Percentiles rank a stretch among this genome's conserved stretches.
phyloP scores from a whole-genome alignment of 2,113 vertebrate species.

The Entomyzon cyanotis region DNA sequence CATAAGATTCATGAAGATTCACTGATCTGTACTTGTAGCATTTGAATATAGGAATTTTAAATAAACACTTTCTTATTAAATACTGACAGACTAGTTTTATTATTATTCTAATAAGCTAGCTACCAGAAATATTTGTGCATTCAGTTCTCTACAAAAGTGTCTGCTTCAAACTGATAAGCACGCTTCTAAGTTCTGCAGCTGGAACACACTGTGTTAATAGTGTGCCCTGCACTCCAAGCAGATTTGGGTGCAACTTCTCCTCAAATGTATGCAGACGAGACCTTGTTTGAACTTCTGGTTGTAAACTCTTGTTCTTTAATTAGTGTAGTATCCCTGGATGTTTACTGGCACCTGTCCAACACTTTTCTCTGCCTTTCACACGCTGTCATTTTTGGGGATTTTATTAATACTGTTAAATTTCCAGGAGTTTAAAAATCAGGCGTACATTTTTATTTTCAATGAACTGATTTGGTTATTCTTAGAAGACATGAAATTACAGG shows the following conservation, averaged over 20 bases:
- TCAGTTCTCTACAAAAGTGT: not conserved
- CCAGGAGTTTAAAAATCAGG: not conserved
- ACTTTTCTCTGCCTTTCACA: not conserved
- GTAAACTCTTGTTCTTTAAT: constrained; percentile 12
- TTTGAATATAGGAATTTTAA: not conserved
- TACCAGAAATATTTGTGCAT: not conserved
- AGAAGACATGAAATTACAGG: not conserved
- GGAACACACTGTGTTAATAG: not conserved
- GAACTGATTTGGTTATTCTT: not conserved
- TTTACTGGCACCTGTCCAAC: not conserved
- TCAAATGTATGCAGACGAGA: constrained; percentile 5
- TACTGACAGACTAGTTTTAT: not conserved
- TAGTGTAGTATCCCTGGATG: not conserved
- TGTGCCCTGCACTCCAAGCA: not conserved
- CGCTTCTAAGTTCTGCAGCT: not conserved
- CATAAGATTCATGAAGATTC: not conserved
- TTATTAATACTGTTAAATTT: not conserved
- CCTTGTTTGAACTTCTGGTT: not conserved
- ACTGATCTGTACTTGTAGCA: not conserved
- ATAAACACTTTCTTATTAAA: not conserved
- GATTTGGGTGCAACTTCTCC: not conserved
- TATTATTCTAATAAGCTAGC: not conserved
- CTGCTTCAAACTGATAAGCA: not conserved
- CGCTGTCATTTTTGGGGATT: not conserved
- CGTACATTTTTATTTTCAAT: not conserved